These are phyloP conservation scores for Trichechus manatus DNA, from an alignment of 2,113 vertebrate genomes.

Conservation along the genomic window DNA sequence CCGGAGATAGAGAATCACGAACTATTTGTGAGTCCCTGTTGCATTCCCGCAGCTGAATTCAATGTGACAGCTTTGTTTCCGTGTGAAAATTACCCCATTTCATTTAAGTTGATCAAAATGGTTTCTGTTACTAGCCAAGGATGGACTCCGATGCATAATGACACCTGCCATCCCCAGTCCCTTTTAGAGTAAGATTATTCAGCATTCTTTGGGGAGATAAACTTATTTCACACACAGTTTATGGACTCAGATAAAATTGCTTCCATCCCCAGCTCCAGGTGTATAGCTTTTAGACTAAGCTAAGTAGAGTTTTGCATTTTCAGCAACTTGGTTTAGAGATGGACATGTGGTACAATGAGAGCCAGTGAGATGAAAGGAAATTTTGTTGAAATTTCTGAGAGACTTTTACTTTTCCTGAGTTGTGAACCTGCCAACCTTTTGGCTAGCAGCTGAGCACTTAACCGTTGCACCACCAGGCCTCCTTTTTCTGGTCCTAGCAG, in stretches of 20 bases:
- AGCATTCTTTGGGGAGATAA: slow-evolving; percentile 9
- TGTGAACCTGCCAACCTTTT: not conserved
- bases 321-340: not conserved
- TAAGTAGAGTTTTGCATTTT: not conserved
- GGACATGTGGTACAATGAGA: not conserved
- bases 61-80: not conserved
- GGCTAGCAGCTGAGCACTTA: not conserved
- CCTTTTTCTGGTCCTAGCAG: not conserved
- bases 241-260: not conserved
- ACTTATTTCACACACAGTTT: not conserved
- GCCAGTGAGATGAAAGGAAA: not conserved
- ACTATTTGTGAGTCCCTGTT: not conserved
- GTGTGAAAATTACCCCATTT: slow-evolving; percentile 39
- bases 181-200: slow-evolving; percentile 16
- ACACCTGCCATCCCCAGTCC: not conserved
- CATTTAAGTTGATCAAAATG: slow-evolving; percentile 9
- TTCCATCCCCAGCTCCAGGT: not conserved
- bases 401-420: not conserved
- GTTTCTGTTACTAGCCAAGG: not conserved
- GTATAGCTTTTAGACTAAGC: not conserved
- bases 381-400: not conserved
- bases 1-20: not conserved
- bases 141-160: not conserved
- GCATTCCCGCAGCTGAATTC: not conserved
- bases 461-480: not conserved